These are phyloP conservation scores for Pterobdella sp. DNA, from an alignment of 2,888 invertebrate genomes.

Conservation along the genomic window DNA sequence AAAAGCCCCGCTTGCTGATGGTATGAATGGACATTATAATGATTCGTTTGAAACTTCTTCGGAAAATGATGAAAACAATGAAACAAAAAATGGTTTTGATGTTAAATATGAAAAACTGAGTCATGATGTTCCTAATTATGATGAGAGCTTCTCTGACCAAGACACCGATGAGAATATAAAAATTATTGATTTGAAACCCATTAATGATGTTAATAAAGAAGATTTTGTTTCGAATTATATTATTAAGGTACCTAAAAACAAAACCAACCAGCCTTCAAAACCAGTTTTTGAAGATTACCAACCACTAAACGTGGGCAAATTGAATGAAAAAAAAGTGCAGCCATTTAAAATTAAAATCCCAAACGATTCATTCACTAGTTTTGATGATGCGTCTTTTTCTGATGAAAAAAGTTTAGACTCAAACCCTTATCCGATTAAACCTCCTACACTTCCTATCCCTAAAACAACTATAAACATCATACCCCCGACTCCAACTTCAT, in stretches of 20 bases:
- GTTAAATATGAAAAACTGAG: background rate
- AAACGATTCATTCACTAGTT: too few species aligned
- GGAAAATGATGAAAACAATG: background rate
- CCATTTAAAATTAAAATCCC: background rate
- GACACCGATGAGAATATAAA: background rate
- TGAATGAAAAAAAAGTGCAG: background rate
- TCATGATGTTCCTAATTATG: background rate
- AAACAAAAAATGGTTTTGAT: background rate
- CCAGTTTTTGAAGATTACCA: too few species aligned
- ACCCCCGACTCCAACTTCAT: background rate
- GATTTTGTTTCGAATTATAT: background rate
- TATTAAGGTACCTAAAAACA: background rate
- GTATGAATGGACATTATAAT: background rate
- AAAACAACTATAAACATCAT: slow-evolving; percentile 7
- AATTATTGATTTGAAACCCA: background rate
- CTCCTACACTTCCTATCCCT: background rate
- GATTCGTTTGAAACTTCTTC: background rate
- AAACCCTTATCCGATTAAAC: background rate
- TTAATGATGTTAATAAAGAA: background rate
- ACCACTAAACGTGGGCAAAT: background rate
- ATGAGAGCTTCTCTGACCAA: background rate
- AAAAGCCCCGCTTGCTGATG: background rate
- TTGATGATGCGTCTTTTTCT: background rate
- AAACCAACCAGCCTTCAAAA: too few species aligned
- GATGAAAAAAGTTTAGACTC: too few species aligned